phyloP scores from a whole-genome alignment of 2,888 invertebrate genomes.

The Protodeltote pygarga region DNA sequence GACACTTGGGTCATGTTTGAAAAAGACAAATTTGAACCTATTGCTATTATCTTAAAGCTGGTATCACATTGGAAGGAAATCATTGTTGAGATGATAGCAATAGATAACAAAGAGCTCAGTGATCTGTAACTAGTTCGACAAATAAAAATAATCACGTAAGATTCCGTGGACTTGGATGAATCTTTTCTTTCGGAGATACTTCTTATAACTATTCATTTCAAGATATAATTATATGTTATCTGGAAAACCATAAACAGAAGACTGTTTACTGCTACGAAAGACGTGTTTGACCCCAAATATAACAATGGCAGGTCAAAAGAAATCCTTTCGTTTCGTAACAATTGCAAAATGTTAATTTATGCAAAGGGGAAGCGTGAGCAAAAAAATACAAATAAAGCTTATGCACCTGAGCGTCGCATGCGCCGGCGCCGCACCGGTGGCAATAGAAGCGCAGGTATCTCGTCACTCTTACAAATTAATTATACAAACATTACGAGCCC shows the following conservation, averaged over 20 bases:
- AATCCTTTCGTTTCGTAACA: slow-evolving; percentile 51
- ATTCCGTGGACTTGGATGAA: slow-evolving; percentile 36
- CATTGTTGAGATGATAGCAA: slow-evolving; percentile 66
- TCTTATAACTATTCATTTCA: not conserved
- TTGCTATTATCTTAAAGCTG: slow-evolving; percentile 52
- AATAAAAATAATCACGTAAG: slow-evolving; percentile 67
- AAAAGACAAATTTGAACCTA: slow-evolving; percentile 63
- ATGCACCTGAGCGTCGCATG: slow-evolving; percentile 81
- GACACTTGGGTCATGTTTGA: slow-evolving; percentile 54
- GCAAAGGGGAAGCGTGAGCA: slow-evolving; percentile 84
- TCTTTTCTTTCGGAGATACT: slow-evolving; percentile 42
- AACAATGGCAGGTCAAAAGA: slow-evolving; percentile 27
- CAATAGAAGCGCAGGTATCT: slow-evolving; percentile 54
- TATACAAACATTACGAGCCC: slow-evolving; percentile 63
- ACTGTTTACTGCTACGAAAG: not conserved
- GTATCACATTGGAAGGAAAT: slow-evolving; percentile 49
- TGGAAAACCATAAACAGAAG: not conserved
- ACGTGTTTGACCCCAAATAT: slow-evolving; percentile 6
- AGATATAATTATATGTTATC: not conserved
- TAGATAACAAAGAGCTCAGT: slow-evolving; percentile 78
- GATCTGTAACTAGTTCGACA: slow-evolving; percentile 80
- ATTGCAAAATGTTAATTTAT: slow-evolving; percentile 82
- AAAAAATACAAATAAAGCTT: slow-evolving; percentile 82
- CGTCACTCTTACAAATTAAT: slow-evolving; percentile 76
- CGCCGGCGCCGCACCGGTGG: slow-evolving; percentile 62